Evolutionary conservation across 2,888 invertebrate genomes (phyloP), one percentile per base, ranked within the genome.

Genomic region (Chrysodeixis includens): DNA sequence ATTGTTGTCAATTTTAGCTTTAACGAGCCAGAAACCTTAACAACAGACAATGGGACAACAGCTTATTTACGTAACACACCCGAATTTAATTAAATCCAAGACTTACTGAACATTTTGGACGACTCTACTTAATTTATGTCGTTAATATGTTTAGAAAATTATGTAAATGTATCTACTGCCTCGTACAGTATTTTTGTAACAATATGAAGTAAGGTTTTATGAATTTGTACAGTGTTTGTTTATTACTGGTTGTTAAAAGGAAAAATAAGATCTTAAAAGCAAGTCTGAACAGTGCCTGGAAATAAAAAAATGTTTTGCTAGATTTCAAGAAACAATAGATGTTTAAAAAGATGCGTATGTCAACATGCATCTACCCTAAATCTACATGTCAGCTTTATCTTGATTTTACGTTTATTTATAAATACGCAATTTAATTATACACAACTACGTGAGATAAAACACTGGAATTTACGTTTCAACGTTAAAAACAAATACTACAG

Each of bases 61-160:
- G 62, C 56, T 71, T 74, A 78, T 78, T 81, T 78, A 71, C 69
- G 69, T 74, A 71, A 74, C 65, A 78, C 71, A 74, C 71, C 61
- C 65, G 30, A 67, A 66, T 78, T 78, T 78, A 78, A 78, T 78
- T 81, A 78, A 74, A 81, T 54, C 59, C 64, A 58, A 62, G 67
- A 56, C 52, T 64, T 53, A 62, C 65, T 67, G 65, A 53, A 60
- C 55, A n/a, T 61, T 79, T 56, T 44, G 52, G 56, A 65, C 61
- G 46, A 59, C 61, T 69, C n/a, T 20, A 65, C 54, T 66, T 65
- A 63, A 54, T 80, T 77, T 62, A 73, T 66, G 32, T 49, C 35
- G 59, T 61, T 73, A 73, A 80, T 77, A 69, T 69, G 54, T 65
- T 65, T 49, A 58, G 54, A 66, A 66, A 67, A 59, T 60, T 56